Conservation (phyloP, 2,888 invertebrate genomes). For the Meganola albula region DNA sequence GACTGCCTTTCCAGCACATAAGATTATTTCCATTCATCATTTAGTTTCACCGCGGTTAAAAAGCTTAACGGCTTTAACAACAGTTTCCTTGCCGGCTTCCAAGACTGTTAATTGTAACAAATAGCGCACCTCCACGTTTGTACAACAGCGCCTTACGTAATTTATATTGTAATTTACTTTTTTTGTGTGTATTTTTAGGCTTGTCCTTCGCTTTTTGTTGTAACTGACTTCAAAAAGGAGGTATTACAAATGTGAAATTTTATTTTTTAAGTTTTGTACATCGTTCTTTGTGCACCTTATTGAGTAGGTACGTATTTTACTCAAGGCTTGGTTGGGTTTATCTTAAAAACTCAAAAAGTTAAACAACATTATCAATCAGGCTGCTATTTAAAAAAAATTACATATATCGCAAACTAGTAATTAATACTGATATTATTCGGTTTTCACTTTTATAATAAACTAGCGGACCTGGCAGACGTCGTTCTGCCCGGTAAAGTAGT, state of each 20-base stretch:
- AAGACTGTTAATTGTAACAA: constrained; percentile 54
- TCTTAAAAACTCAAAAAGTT: neutral
- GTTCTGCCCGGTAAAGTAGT: no score
- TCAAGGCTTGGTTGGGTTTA: no score
- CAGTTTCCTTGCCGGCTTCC: constrained; percentile 23
- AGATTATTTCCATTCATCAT: constrained; percentile 2
- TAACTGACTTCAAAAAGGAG: constrained; percentile 21
- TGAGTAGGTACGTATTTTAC: neutral
- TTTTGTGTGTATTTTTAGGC: constrained; percentile 26
- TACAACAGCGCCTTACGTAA: constrained; percentile 58
- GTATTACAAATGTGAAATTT: constrained; percentile 10
- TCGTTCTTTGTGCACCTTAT: neutral
- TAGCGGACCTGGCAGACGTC: no score
- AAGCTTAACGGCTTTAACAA: constrained; percentile 23
- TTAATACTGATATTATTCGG: no score
- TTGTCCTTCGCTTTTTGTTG: constrained; percentile 23
- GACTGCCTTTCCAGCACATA: no score
- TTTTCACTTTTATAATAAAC: no score
- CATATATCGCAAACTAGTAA: no score
- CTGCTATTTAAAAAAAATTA: no score
- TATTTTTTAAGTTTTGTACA: neutral
- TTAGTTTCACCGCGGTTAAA: constrained; percentile 7
- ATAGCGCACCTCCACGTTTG: constrained; percentile 39
- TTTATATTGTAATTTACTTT: constrained; percentile 61
- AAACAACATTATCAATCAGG: no score